Conservation (phyloP, 30 jellyfish, hydroid and myxozoan species). For the Nemopilema nomurai region DNA sequence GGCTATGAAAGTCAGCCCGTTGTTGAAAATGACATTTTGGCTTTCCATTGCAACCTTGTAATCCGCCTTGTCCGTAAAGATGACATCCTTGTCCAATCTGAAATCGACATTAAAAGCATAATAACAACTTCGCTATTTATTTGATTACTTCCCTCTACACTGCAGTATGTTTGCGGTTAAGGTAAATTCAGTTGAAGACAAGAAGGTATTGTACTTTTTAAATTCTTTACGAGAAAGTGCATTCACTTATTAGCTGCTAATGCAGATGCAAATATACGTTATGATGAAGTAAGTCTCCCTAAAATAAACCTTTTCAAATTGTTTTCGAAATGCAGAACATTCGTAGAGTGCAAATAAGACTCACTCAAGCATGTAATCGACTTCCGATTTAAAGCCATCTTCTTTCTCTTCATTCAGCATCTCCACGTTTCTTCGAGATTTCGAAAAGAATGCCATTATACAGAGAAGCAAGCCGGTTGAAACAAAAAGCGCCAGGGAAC, state of each 20-base stretch:
- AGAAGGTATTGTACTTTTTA: no score
- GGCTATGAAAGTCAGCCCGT: not conserved
- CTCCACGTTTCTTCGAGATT: not conserved
- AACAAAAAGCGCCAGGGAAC: not conserved
- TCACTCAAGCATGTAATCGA: not conserved
- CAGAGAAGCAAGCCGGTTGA: not conserved
- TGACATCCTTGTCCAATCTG: slow-evolving; percentile 51
- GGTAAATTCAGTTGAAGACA: no score
- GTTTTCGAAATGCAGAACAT: no score
- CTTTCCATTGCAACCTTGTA: slow-evolving; percentile 45
- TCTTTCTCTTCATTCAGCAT: not conserved
- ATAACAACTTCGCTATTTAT: no score
- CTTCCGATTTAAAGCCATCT: not conserved
- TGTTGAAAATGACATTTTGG: slow-evolving; percentile 13
- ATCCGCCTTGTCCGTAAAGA: slow-evolving; percentile 41
- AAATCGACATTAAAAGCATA: no score
- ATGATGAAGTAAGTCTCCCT: no score
- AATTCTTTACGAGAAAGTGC: no score
- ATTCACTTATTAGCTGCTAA: no score
- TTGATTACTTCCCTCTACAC: no score
- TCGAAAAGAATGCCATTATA: not conserved
- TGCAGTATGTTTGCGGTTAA: no score
- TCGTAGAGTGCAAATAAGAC: not conserved
- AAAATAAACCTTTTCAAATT: no score
- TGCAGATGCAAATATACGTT: no score